These are phyloP conservation scores for Choristoneura fumiferana DNA, from an alignment of 1,140 invertebrate species.

Conservation along the genomic window DNA sequence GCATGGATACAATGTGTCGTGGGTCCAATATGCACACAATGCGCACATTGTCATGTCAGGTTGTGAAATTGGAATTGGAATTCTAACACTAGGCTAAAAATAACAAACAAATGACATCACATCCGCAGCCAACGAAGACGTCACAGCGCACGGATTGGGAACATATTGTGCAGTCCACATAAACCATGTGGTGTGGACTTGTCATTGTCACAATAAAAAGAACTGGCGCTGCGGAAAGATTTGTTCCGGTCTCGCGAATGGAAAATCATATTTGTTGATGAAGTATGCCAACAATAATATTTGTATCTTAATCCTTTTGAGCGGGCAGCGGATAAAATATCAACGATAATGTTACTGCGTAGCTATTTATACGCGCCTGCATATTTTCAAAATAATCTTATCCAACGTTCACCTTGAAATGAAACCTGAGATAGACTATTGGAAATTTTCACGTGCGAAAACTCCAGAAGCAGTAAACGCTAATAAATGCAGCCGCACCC, in stretches of 20 bases:
- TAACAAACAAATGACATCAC: conserved; percentile 17
- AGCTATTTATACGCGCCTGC: too few species aligned
- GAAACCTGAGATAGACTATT: too few species aligned
- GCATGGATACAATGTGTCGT: not conserved
- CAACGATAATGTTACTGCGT: too few species aligned
- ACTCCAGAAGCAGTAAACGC: too few species aligned
- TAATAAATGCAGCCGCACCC: too few species aligned
- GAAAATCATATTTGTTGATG: not conserved
- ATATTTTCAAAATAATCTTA: too few species aligned
- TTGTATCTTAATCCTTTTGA: too few species aligned
- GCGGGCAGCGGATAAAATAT: too few species aligned
- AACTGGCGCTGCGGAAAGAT: conserved; percentile 1
- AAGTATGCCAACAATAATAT: too few species aligned
- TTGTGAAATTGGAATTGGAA: conserved; percentile 7
- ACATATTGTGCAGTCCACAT: conserved; percentile 5
- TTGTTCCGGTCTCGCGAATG: not conserved
- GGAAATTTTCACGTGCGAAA: too few species aligned
- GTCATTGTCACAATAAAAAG: conserved; percentile 13
- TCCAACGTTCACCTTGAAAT: too few species aligned
- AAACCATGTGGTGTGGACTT: conserved; percentile 1
- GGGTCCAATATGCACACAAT: conserved; percentile 17
- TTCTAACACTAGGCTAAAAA: conserved; percentile 10
- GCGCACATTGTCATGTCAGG: not conserved
- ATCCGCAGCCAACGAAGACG: conserved; percentile 3
- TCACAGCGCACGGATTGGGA: not conserved